Evolutionary conservation across 1,140 invertebrate genomes (phyloP), one percentile per base, ranked within the genome.

Genomic region (Heliconius nattereri): DNA sequence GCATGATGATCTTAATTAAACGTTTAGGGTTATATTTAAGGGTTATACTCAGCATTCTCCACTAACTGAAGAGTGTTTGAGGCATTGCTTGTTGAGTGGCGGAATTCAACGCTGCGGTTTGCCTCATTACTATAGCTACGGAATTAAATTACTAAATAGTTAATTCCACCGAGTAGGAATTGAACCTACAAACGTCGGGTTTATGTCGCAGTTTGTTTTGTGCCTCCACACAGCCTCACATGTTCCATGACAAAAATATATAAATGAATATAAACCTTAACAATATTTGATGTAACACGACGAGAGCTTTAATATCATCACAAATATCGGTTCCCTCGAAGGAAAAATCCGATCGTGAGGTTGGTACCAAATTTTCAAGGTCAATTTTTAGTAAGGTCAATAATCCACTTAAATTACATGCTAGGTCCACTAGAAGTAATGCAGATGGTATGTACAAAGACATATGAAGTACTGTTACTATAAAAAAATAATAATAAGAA

Each of bases 391-490:
- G 74, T 45, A 88, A 52, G 23, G 81, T 73, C 0, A 90, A 49
- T 19, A 90, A 74, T 7, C 83, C 45, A 54, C 83, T 85, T 7
- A 89, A 54, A 73, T 86, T 75, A 26, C 83, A 84, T 13, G 84
- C 86, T 19, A 90, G 54, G 0, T 82, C 66, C 20, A 86, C 78
- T 0, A 89, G 82, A 7, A 87, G 60, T 26, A 87, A 82, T 66
- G 88, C 87, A 32, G 81, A 85, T 3, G 89, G 78, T 13, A 85
- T 66, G 60, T 88, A 88, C 11, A 87, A 37, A 75, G 83, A 85
- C 32, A 86, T 40, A 32, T 89, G 85, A 7, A 54, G 54, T 11
- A 73, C 6, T 20, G 74, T 16, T 79, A 71, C 87, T 89, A 75
- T 79, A 8, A 45, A 76, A 8, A 80, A 73, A 37, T 20, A 29